A percentile compares a stretch with the other conserved stretches of the same genome.
phyloP scores from a whole-genome alignment of 2,888 invertebrate species.

The Catocala nupta region DNA sequence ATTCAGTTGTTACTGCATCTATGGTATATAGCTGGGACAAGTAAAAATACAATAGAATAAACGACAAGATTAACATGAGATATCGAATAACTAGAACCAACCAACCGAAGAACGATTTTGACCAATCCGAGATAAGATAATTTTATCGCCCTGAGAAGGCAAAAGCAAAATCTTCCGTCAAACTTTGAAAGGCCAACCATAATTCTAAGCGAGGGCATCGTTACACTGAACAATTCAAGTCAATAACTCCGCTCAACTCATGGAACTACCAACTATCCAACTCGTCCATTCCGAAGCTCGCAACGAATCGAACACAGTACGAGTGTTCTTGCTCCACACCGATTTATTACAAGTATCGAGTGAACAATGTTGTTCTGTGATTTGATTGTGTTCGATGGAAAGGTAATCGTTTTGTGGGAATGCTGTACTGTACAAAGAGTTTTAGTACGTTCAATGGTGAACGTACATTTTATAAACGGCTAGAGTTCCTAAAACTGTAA shows the following conservation, averaged over 20 bases:
- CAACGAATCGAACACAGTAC: conserved; percentile 51
- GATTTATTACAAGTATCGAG: conserved; percentile 51
- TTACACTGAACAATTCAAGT: conserved; percentile 54
- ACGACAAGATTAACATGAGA: too few species aligned
- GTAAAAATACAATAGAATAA: too few species aligned
- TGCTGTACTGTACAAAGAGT: background rate
- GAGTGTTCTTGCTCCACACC: conserved; percentile 45
- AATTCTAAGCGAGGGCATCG: conserved; percentile 45
- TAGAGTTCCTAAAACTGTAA: too few species aligned
- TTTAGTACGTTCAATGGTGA: too few species aligned
- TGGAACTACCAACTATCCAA: conserved; percentile 28
- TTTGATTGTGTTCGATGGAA: conserved; percentile 12
- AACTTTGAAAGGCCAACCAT: conserved; percentile 35
- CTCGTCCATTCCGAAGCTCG: conserved; percentile 42
- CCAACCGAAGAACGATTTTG: too few species aligned
- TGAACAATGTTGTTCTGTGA: conserved; percentile 21
- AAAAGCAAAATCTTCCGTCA: conserved; percentile 1
- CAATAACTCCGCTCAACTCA: conserved; percentile 54
- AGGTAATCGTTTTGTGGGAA: background rate
- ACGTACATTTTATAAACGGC: too few species aligned
- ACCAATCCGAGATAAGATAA: too few species aligned
- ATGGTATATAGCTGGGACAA: too few species aligned
- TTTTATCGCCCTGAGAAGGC: too few species aligned
- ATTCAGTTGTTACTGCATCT: too few species aligned
- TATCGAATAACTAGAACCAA: too few species aligned